Base-by-base conservation (phyloP, 2,888 invertebrate genomes). In the Tortrix viridana region DNA sequence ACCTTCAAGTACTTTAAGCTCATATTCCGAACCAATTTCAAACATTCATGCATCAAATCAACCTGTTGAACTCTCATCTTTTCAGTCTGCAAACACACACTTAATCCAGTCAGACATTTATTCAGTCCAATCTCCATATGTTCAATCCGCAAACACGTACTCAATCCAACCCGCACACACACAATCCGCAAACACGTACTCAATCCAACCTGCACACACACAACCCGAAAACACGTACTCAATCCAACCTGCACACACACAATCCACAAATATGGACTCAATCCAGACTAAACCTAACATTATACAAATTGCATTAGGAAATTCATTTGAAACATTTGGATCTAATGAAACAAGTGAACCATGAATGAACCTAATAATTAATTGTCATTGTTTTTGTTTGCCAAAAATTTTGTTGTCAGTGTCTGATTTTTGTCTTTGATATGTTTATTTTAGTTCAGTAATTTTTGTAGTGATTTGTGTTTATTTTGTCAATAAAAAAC, bases 331-430 rank as follows among this genome's bases (percentile, higher is more conserved):
- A 49, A 32, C 6, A 37, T 37, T 37, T 12, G 9, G 37, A 37
- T 37, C 14, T 37, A 12, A 37, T 37, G 37, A 37, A 37, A 37
- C 60, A 66, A 66, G 60, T 64, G 60, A 66, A 64, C 60, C 60
- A 64, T 66, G 60, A 66, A 66, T 57, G 66, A 63, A 60, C 59
- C 56, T 61, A 61, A 65, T n/a, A n/a, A n/a, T n/a, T n/a, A n/a
- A n/a, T n/a, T n/a, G n/a, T n/a, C n/a, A n/a, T n/a, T n/a, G n/a
- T n/a, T n/a, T n/a, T n/a, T n/a, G n/a, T n/a, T n/a, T n/a, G n/a
- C n/a, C n/a, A n/a, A n/a, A n/a, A n/a, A n/a, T n/a, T n/a, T n/a
- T n/a, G n/a, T n/a, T n/a, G n/a, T n/a, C n/a, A n/a, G n/a, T n/a
- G n/a, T n/a, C n/a, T n/a, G n/a, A n/a, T n/a, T n/a, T n/a, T n/a